Evolutionary conservation across 2,888 invertebrate species (phyloP).

Genomic region (Perizoma flavofasciatum): DNA sequence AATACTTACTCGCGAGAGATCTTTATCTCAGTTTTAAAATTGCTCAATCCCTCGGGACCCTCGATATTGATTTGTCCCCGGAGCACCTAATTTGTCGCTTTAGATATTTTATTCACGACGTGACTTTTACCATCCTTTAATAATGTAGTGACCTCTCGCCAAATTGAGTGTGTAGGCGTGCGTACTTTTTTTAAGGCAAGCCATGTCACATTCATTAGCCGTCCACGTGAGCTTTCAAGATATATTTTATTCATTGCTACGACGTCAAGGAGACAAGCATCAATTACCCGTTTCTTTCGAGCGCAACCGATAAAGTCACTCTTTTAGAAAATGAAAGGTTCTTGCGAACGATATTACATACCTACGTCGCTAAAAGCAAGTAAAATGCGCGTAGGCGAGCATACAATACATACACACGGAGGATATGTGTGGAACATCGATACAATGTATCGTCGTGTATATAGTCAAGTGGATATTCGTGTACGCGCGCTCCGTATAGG

Average conservation of each 20-base stretch:
- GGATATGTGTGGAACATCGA: constrained; percentile 35
- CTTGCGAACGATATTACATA: constrained; percentile 69
- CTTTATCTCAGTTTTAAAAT: constrained; percentile 83
- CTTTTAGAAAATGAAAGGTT: constrained; percentile 73
- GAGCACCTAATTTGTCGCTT: constrained; percentile 73
- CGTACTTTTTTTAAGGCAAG: constrained; percentile 21
- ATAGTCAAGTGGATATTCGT: constrained; percentile 44
- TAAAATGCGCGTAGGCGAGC: constrained; percentile 60
- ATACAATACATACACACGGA: constrained; percentile 29
- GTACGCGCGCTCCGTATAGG: constrained; percentile 64
- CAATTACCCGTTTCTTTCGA: constrained; percentile 62
- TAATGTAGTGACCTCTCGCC: constrained; percentile 41
- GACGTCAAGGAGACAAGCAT: constrained; percentile 46
- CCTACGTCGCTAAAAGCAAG: constrained; percentile 72
- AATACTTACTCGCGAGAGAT: constrained; percentile 77
- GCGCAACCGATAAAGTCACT: constrained; percentile 55
- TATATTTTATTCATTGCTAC: constrained; percentile 64
- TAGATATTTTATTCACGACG: constrained; percentile 71
- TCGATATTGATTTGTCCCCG: constrained; percentile 76
- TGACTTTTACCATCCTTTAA: constrained; percentile 60
- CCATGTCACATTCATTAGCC: constrained; percentile 34
- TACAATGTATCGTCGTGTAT: constrained; percentile 32
- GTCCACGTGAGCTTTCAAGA: constrained; percentile 43
- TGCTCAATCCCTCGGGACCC: constrained; percentile 75
- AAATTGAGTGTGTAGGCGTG: constrained; percentile 34